These are phyloP conservation scores for Drosophila azteca DNA, from an alignment of 1,140 invertebrate species.

Conservation along the genomic window DNA sequence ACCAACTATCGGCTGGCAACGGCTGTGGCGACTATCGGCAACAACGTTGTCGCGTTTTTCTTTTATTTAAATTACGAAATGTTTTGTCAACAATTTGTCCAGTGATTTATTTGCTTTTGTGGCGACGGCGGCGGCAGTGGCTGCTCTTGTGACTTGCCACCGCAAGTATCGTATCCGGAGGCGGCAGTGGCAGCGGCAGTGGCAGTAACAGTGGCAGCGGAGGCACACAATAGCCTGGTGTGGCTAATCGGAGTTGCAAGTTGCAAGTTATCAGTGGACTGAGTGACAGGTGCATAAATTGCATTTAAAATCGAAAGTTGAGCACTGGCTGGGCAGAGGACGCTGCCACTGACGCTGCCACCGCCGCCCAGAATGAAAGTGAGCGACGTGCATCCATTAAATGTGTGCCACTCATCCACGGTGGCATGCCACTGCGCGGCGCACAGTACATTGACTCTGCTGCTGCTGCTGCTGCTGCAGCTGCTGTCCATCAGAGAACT, in stretches of 20 bases:
- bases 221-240: constrained; percentile 30
- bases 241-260: constrained; percentile 70
- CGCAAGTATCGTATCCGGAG: constrained; percentile 23
- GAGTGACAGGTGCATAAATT: constrained; percentile 79
- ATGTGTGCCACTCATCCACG: constrained; percentile 66
- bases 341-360: constrained; percentile 7
- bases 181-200: constrained; percentile 8
- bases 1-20: constrained; percentile 66
- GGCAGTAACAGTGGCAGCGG: background rate
- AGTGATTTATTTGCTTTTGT: constrained; percentile 70
- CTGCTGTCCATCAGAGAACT: constrained; percentile 81
- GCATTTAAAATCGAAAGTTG: constrained; percentile 77
- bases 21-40: constrained; percentile 66
- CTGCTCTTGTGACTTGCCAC: constrained; percentile 12
- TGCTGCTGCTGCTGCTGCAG: constrained; percentile 35
- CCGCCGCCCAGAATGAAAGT: constrained; percentile 68
- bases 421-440: constrained; percentile 13
- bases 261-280: constrained; percentile 66
- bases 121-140: constrained; percentile 20
- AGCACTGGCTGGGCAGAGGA: constrained; percentile 13
- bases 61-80: constrained; percentile 82
- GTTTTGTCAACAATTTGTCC: constrained; percentile 82
- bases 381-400: constrained; percentile 78
- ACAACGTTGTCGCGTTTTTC: constrained; percentile 53
- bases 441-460: constrained; percentile 29